phyloP scores from a whole-genome alignment of 2,888 invertebrate genomes.

The Ichneumoninae sp. region DNA sequence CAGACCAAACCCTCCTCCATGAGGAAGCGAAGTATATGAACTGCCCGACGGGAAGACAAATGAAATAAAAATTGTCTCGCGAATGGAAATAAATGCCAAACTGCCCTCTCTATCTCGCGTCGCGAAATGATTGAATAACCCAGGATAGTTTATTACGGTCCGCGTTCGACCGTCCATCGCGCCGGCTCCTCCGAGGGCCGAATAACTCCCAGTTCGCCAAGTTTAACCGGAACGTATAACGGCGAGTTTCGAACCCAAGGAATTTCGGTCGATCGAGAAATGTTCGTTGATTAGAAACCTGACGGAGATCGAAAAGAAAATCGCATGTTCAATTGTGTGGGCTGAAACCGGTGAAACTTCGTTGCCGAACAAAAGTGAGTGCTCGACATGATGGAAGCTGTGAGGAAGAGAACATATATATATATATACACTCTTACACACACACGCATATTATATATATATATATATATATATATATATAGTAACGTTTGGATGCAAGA shows the following conservation, averaged over 20 bases:
- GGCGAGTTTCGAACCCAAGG: not conserved
- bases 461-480: not conserved
- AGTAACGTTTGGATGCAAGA: slow-evolving; percentile 15
- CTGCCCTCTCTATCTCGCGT: not conserved
- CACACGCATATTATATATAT: not conserved
- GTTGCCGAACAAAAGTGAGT: not conserved
- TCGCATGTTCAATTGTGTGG: slow-evolving; percentile 17
- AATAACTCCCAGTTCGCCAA: slow-evolving; percentile 5
- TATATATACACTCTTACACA: not conserved
- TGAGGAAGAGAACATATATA: not conserved
- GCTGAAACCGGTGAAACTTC: slow-evolving; percentile 15
- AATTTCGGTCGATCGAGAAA: slow-evolving; percentile 19
- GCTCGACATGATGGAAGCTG: slow-evolving; percentile 23
- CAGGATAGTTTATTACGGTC: not conserved
- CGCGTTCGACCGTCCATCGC: not conserved
- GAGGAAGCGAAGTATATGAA: no score
- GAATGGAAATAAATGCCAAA: not conserved
- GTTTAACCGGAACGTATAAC: not conserved
- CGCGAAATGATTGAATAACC: slow-evolving; percentile 4
- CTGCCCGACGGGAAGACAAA: not conserved
- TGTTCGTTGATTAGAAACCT: slow-evolving; percentile 38
- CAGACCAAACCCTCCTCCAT: no score
- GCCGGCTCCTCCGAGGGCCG: not conserved
- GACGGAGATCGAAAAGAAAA: slow-evolving; percentile 15
- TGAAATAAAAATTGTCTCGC: not conserved